These are phyloP conservation scores for Pipistrellus nathusii DNA, from an alignment of 2,797 vertebrate genomes.

Conservation along the genomic window DNA sequence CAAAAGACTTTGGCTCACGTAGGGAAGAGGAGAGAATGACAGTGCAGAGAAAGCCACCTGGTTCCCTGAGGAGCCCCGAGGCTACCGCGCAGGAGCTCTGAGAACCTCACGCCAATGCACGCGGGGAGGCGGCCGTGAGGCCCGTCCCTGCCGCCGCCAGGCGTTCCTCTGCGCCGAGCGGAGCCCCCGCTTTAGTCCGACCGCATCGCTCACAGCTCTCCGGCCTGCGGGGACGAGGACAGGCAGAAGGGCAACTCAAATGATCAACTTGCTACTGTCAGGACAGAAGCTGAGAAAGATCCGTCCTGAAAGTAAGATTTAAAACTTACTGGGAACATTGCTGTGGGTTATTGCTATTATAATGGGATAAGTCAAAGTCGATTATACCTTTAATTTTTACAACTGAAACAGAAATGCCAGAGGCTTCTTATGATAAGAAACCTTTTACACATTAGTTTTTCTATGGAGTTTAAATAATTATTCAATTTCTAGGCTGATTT, in stretches of 20 bases:
- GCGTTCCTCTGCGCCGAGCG: background rate
- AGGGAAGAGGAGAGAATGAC: background rate
- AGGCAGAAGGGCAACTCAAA: background rate
- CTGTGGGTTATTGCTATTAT: slow-evolving; percentile 19
- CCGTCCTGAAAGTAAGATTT: slow-evolving; percentile 52
- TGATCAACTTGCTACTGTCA: slow-evolving; percentile 1
- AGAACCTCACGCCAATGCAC: slow-evolving; percentile 41
- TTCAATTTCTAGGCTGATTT: slow-evolving; percentile 35
- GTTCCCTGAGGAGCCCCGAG: background rate
- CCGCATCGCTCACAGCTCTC: background rate
- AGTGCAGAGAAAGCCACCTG: slow-evolving; percentile 29
- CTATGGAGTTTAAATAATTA: slow-evolving; percentile 66
- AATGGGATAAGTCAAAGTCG: slow-evolving; percentile 22
- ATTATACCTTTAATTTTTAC: slow-evolving; percentile 32
- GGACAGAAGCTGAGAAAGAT: background rate
- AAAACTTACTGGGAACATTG: slow-evolving; percentile 13
- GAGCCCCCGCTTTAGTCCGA: background rate
- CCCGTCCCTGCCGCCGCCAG: background rate
- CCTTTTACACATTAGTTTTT: slow-evolving; percentile 56
- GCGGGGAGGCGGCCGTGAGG: background rate
- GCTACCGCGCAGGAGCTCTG: background rate
- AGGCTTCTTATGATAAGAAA: slow-evolving; percentile 32
- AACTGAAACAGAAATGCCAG: slow-evolving; percentile 7
- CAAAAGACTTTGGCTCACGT: slow-evolving; percentile 34
- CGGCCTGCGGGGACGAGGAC: background rate